Evolutionary conservation across 2,797 vertebrate species (phyloP).

Genomic region (Hippocampus kuda): DNA sequence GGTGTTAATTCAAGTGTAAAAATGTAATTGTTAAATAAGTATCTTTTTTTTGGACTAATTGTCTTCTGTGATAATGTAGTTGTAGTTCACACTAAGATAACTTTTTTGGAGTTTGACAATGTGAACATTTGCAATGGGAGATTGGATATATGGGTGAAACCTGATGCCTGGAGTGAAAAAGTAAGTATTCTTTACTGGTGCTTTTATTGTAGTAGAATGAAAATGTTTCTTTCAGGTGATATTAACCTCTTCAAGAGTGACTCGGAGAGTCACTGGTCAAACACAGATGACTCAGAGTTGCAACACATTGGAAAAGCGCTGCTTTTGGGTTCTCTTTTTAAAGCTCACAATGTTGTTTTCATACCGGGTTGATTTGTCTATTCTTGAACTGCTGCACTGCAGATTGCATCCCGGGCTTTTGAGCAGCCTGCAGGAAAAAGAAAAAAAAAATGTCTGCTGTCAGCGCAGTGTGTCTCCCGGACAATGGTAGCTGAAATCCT

Average conservation of each 20-base stretch:
- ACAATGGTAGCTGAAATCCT: slow-evolving; percentile 51
- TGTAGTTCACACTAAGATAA: background rate
- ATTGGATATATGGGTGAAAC: too few relatives aligned
- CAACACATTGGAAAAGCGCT: slow-evolving; percentile 7
- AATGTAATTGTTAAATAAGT: background rate
- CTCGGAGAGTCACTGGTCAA: slow-evolving; percentile 47
- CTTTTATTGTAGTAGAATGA: background rate
- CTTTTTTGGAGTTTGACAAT: too few relatives aligned
- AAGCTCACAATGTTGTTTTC: slow-evolving; percentile 42
- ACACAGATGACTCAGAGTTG: slow-evolving; percentile 51
- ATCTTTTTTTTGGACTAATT: background rate
- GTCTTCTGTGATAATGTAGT: background rate
- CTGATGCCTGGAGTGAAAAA: background rate
- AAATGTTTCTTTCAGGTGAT: background rate
- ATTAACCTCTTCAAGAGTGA: background rate
- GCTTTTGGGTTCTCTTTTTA: slow-evolving; percentile 31
- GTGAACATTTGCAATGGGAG: too few relatives aligned
- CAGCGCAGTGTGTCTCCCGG: slow-evolving; percentile 47
- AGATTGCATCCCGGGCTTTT: slow-evolving; percentile 49
- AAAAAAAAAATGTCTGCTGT: slow-evolving; percentile 33
- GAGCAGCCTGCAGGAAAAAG: slow-evolving; percentile 45
- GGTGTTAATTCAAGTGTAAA: background rate
- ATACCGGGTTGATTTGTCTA: slow-evolving; percentile 34
- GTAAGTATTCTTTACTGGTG: background rate
- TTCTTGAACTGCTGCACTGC: slow-evolving; percentile 42